These are phyloP conservation scores for Hypomecis atomaria DNA, from an alignment of 2,888 invertebrate species.

Conservation along the genomic window DNA sequence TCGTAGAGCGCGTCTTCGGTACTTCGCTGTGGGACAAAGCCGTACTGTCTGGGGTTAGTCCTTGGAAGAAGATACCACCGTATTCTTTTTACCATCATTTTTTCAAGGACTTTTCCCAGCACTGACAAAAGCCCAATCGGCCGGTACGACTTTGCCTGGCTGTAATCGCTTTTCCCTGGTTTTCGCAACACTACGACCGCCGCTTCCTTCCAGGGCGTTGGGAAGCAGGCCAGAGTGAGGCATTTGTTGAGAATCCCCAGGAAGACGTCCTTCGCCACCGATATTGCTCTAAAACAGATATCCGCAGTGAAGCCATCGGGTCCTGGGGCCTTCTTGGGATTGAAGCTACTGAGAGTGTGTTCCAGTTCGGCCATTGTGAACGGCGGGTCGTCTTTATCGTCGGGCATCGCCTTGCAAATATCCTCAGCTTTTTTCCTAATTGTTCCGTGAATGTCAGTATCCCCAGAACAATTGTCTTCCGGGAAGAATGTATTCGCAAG, in stretches of 20 bases:
- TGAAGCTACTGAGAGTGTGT: background rate
- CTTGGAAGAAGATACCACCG: constrained; percentile 7
- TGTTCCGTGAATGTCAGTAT: background rate
- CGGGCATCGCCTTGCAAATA: too few species aligned
- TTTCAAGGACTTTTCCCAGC: constrained; percentile 21
- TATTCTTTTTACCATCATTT: constrained; percentile 5
- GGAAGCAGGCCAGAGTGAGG: constrained; percentile 13
- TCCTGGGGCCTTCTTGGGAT: background rate
- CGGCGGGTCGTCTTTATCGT: background rate
- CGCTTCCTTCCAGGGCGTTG: constrained; percentile 24
- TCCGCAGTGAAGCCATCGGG: constrained; percentile 17
- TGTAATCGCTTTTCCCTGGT: constrained; percentile 20
- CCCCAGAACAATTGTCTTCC: background rate
- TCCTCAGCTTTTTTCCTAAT: too few species aligned
- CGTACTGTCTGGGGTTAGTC: background rate
- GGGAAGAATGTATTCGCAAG: background rate
- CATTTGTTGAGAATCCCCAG: constrained; percentile 12
- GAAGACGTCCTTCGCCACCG: too few species aligned
- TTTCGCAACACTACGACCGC: constrained; percentile 12
- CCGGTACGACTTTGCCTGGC: constrained; percentile 16
- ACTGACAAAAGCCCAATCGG: constrained; percentile 26
- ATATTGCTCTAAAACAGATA: constrained; percentile 35
- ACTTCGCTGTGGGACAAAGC: too few species aligned
- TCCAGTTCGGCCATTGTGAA: background rate
- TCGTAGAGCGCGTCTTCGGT: too few species aligned